Base-by-base conservation (phyloP, 2,113 vertebrate species). In the Typhlomys cinereus region DNA sequence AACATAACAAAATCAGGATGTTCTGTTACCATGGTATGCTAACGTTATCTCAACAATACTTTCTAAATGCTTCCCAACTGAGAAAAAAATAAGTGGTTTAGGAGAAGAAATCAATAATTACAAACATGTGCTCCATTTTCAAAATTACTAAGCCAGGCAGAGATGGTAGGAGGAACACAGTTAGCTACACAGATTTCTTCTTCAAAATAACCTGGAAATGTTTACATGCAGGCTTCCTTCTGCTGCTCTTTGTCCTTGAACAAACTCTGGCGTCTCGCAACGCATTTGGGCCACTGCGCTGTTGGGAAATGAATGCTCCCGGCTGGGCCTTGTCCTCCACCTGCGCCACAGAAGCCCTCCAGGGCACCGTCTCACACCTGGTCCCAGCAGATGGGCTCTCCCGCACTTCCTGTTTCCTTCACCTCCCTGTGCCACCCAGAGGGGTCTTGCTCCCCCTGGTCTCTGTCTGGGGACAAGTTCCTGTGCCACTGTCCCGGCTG, bases 301-400 rank as follows among this genome's bases (percentile, higher is more conserved):
- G 14, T 12, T 21, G 3, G 36, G 59, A 21, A 29, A n/a, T 54
- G 27, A 7, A n/a, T 0, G 0, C 17, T 66, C 3, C 4, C 2
- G 27, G 15, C 0, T 8, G 21, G 20, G 10, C 2, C 1, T 57
- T 2, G 0, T 4, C 29, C 69, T 18, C 79, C 18, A 21, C 54
- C 14, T 12, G 31, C 34, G 29, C 76, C 14, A 0, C 5, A 8
- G 46, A 36, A 18, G 6, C 12, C 23, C 74, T 31, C 44, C 11
- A 76, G 71, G n/a, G 29, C 6, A n/a, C 2, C 10, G 13, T 17
- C 34, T 79, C 52, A 67, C 17, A 81, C 25, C 27, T 7, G 31
- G 9, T 15, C 14, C 29, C 31, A n/a, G n/a, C n/a, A n/a, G n/a
- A n/a, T n/a, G n/a, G n/a, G n/a, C n/a, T n/a, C n/a, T n/a, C n/a